Conservation (phyloP, 2,797 vertebrate genomes). For the Catostomus latipinnis region DNA sequence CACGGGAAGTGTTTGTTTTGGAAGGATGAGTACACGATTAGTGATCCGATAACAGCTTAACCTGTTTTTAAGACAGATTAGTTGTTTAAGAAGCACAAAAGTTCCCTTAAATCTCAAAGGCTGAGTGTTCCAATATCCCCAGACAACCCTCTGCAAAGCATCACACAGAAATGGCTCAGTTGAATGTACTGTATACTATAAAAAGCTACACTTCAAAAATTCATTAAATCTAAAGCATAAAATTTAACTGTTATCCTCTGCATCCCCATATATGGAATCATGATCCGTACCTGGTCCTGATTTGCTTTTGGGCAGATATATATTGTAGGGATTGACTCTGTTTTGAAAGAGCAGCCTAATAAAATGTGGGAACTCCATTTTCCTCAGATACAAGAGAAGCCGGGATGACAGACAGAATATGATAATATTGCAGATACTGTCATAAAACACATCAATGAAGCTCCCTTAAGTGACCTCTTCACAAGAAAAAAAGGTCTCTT, state of each 20-base stretch:
- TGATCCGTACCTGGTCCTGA: slow-evolving; percentile 57
- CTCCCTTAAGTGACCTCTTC: slow-evolving; percentile 76
- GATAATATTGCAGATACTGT: slow-evolving; percentile 68
- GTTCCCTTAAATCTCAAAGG: slow-evolving; percentile 36
- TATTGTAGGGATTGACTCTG: slow-evolving; percentile 58
- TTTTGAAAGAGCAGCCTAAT: slow-evolving; percentile 55
- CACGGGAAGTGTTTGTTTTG: slow-evolving; percentile 55
- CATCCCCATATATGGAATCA: slow-evolving; percentile 43
- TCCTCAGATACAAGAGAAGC: too few relatives aligned
- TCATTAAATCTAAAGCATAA: background rate
- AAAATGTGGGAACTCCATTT: slow-evolving; percentile 54
- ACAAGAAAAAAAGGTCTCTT: slow-evolving; percentile 70
- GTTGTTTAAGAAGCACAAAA: slow-evolving; percentile 39
- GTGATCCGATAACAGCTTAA: slow-evolving; percentile 54
- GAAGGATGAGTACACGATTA: slow-evolving; percentile 59
- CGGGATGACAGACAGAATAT: slow-evolving; percentile 69
- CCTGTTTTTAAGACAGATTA: slow-evolving; percentile 58
- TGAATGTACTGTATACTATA: background rate
- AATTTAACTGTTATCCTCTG: slow-evolving; percentile 13
- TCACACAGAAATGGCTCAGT: background rate
- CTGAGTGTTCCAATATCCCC: slow-evolving; percentile 1
- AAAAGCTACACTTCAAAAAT: background rate
- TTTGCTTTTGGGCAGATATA: slow-evolving; percentile 58
- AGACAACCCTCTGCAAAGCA: slow-evolving; percentile 18
- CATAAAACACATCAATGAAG: slow-evolving; percentile 68